Evolutionary conservation across 2,888 invertebrate genomes (phyloP).

Genomic region (Prosapia bicincta): DNA sequence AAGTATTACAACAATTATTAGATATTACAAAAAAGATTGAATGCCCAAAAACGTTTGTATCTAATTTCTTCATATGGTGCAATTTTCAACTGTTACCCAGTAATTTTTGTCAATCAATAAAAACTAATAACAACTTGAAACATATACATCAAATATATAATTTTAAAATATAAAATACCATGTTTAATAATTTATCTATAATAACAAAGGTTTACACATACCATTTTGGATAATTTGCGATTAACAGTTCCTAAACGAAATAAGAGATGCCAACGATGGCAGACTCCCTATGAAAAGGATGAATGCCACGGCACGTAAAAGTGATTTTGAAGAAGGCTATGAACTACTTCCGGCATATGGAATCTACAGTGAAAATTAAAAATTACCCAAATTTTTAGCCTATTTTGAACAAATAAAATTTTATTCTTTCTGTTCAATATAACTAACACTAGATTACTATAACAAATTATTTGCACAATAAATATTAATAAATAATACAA

Average conservation of each 20-base stretch:
- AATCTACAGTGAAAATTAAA: too few relatives aligned
- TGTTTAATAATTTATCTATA: not conserved
- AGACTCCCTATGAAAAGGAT: slow-evolving; percentile 31
- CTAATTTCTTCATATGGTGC: not conserved
- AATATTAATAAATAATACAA: too few relatives aligned
- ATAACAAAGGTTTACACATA: slow-evolving; percentile 48
- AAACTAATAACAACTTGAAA: too few relatives aligned
- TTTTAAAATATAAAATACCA: not conserved
- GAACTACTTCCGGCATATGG: not conserved
- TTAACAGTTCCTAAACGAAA: slow-evolving; percentile 48
- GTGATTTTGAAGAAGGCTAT: not conserved
- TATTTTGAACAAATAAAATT: too few relatives aligned
- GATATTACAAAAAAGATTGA: too few relatives aligned
- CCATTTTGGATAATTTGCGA: slow-evolving; percentile 83
- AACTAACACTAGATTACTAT: too few relatives aligned
- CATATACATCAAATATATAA: not conserved
- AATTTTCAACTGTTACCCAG: not conserved
- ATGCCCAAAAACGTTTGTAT: too few relatives aligned
- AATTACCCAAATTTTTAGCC: too few relatives aligned
- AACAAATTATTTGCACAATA: too few relatives aligned
- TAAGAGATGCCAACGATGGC: slow-evolving; percentile 30
- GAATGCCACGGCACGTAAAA: slow-evolving; percentile 13
- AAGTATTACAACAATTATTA: too few relatives aligned
- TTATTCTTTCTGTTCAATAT: too few relatives aligned
- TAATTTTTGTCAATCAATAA: too few relatives aligned